phyloP scores from a whole-genome alignment of 2,888 invertebrate species.

The Ennomos erosarius region DNA sequence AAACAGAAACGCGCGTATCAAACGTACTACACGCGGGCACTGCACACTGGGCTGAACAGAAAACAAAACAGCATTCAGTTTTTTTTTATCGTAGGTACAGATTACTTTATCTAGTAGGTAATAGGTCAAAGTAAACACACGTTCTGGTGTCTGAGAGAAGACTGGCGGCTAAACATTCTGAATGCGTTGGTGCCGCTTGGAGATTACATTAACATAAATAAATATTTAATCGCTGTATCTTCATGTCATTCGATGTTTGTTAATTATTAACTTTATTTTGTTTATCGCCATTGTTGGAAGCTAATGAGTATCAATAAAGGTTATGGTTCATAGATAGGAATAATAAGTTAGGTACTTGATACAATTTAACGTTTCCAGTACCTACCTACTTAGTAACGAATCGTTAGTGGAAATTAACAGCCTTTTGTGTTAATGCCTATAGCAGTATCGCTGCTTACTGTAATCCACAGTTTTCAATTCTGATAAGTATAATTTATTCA shows the following conservation, averaged over 20 bases:
- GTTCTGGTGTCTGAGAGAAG: constrained; percentile 25
- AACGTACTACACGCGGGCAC: constrained; percentile 39
- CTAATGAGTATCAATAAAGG: constrained; percentile 29
- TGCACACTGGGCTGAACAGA: constrained; percentile 27
- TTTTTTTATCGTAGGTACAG: constrained; percentile 15
- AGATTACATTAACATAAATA: constrained; percentile 64
- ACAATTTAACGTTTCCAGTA: too few relatives aligned
- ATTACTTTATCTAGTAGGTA: constrained; percentile 14
- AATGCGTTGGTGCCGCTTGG: constrained; percentile 42
- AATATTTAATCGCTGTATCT: constrained; percentile 55
- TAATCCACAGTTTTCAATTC: too few relatives aligned
- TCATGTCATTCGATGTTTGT: constrained; percentile 49
- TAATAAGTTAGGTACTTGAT: not conserved
- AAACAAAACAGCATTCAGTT: constrained; percentile 12
- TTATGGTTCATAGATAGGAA: constrained; percentile 9
- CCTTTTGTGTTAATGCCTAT: too few relatives aligned
- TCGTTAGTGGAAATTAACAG: too few relatives aligned
- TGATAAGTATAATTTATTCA: too few relatives aligned
- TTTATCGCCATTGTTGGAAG: constrained; percentile 20
- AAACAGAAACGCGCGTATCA: constrained; percentile 51
- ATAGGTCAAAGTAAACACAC: constrained; percentile 45
- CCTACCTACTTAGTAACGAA: too few relatives aligned
- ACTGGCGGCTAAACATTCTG: constrained; percentile 47
- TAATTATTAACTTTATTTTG: constrained; percentile 43
- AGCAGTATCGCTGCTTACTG: too few relatives aligned